phyloP scores from a whole-genome alignment of 1,140 invertebrate species.

The Ceratosolen solmsi region DNA sequence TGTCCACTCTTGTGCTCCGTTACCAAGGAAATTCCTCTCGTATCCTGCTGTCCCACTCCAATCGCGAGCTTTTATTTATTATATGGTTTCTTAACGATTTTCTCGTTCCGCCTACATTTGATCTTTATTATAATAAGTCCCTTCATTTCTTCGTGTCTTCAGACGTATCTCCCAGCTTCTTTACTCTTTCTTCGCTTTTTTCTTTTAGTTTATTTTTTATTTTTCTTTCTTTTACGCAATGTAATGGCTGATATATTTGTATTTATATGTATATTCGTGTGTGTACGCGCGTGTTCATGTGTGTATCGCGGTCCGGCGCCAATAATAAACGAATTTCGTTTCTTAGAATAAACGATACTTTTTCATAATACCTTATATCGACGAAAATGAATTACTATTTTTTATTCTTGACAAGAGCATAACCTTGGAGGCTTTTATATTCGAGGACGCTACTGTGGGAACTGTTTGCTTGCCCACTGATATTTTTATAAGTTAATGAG shows the following conservation, averaged over 20 bases:
- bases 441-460: constrained; percentile 42
- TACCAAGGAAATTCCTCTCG: constrained; percentile 10
- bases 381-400: constrained; percentile 46
- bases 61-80: constrained; percentile 42
- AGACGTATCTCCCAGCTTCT: background rate
- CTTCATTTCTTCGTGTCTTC: constrained; percentile 28
- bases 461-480: constrained; percentile 11
- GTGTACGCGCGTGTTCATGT: background rate
- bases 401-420: background rate
- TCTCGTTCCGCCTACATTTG: constrained; percentile 52
- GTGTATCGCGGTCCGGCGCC: constrained; percentile 28
- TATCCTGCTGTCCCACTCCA: background rate
- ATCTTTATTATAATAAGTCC: constrained; percentile 52
- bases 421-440: background rate
- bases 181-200: background rate
- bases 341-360: constrained; percentile 48
- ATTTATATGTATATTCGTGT: too few relatives aligned
- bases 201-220: background rate
- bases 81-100: constrained; percentile 50
- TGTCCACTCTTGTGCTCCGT: background rate
- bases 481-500: constrained; percentile 1
- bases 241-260: background rate
- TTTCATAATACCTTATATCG: constrained; percentile 34
- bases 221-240: constrained; percentile 36
- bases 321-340: constrained; percentile 46